These are phyloP conservation scores for Panthera uncia DNA, from an alignment of 2,113 vertebrate genomes.

Conservation along the genomic window DNA sequence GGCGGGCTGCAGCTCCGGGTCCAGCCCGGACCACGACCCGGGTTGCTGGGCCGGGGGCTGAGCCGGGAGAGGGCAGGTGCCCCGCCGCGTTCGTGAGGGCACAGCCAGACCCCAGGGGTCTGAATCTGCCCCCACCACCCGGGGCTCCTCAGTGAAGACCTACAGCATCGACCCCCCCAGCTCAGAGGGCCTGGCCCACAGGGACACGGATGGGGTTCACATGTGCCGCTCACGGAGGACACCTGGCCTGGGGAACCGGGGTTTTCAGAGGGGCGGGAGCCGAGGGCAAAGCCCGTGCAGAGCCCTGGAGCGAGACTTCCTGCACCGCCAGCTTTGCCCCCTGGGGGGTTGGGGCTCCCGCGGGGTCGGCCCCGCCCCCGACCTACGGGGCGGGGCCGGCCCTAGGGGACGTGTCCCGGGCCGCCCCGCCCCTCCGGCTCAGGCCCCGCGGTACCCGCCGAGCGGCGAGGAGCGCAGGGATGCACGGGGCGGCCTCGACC, in stretches of 20 bases:
- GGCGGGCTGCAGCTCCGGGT: neutral
- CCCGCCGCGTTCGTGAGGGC: neutral
- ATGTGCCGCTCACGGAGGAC: neutral
- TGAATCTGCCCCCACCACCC: neutral
- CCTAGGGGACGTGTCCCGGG: neutral
- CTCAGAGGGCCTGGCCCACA: neutral
- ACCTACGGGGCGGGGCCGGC: neutral
- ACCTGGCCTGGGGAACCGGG: neutral
- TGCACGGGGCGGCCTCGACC: constrained; percentile 82
- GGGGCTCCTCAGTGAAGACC: neutral
- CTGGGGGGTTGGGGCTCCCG: neutral
- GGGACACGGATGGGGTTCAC: neutral
- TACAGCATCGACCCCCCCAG: too few relatives aligned
- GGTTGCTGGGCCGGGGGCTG: neutral
- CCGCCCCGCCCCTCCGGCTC: neutral
- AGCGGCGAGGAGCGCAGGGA: constrained; percentile 45
- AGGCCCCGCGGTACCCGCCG: rapidly evolving
- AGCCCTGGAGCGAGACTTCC: neutral
- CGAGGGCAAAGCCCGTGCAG: neutral
- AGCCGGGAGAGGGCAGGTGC: neutral
- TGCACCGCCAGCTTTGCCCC: neutral
- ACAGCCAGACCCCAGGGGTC: neutral
- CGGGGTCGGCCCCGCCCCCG: neutral
- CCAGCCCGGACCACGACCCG: neutral
- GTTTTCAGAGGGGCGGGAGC: neutral